These are phyloP conservation scores for Carduelis carduelis DNA, from an alignment of 2,797 vertebrate species.

Conservation along the genomic window DNA sequence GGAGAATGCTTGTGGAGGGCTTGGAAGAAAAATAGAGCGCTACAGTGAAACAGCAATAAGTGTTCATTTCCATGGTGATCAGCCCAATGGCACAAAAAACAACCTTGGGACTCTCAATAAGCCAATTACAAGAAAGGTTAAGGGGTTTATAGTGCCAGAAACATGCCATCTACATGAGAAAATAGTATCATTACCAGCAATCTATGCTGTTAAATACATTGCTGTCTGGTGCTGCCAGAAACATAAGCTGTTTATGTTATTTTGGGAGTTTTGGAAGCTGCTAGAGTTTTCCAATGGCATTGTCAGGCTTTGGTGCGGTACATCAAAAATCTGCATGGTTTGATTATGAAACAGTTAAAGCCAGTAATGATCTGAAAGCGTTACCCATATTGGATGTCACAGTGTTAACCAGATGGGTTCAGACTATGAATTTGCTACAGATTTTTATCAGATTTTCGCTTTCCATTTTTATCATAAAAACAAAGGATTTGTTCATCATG, in stretches of 20 bases:
- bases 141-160: constrained; percentile 67
- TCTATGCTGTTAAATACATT: constrained; percentile 40
- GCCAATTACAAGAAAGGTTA: constrained; percentile 70
- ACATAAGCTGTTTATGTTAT: constrained; percentile 51
- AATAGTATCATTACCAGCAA: constrained; percentile 56
- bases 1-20: constrained; percentile 27
- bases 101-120: constrained; percentile 61
- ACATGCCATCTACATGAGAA: constrained; percentile 69
- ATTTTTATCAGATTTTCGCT: not conserved
- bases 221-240: constrained; percentile 56
- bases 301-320: constrained; percentile 9
- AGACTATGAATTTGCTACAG: not conserved
- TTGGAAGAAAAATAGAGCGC: constrained; percentile 40
- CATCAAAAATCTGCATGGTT: constrained; percentile 36
- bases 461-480: not conserved
- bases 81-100: constrained; percentile 55
- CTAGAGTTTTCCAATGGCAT: not conserved
- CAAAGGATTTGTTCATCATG: not conserved
- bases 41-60: constrained; percentile 50
- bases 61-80: constrained; percentile 69
- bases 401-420: not conserved
- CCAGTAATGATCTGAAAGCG: not conserved
- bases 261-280: constrained; percentile 25
- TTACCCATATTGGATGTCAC: not conserved
- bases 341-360: constrained; percentile 28